Conservation (phyloP, 2,113 vertebrate species). For the Ploceus nigricollis region DNA sequence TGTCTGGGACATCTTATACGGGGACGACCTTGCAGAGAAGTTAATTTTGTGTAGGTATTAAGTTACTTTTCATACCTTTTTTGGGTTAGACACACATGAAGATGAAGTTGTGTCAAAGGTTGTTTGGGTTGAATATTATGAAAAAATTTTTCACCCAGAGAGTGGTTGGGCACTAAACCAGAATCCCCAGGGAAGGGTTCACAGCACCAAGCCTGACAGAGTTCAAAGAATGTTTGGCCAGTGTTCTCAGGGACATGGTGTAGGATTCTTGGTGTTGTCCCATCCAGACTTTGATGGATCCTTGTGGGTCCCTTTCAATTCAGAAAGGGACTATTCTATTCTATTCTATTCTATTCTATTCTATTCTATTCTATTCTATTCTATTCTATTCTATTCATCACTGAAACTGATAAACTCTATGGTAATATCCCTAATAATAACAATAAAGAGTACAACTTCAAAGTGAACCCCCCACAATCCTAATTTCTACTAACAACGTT, state of each 20-base stretch:
- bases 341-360: background rate
- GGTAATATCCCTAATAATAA: background rate
- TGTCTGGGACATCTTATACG: background rate
- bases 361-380: background rate
- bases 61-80: background rate
- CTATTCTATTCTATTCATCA: background rate
- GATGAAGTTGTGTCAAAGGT: background rate
- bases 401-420: background rate
- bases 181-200: background rate
- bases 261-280: background rate
- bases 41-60: background rate
- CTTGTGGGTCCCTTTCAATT: background rate
- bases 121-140: background rate
- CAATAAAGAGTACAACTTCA: background rate
- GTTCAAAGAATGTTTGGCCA: background rate
- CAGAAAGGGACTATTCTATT: background rate
- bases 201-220: background rate
- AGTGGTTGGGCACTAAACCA: background rate
- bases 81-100: background rate
- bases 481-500: background rate
- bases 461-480: background rate
- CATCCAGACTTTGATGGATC: background rate
- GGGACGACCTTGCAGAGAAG: background rate
- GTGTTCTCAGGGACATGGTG: rapidly evolving
- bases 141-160: background rate